Percentiles rank a stretch among this genome's conserved stretches.
Evolutionary conservation across 1,140 invertebrate species (phyloP).

Genomic region (Brevipalpus yothersi): DNA sequence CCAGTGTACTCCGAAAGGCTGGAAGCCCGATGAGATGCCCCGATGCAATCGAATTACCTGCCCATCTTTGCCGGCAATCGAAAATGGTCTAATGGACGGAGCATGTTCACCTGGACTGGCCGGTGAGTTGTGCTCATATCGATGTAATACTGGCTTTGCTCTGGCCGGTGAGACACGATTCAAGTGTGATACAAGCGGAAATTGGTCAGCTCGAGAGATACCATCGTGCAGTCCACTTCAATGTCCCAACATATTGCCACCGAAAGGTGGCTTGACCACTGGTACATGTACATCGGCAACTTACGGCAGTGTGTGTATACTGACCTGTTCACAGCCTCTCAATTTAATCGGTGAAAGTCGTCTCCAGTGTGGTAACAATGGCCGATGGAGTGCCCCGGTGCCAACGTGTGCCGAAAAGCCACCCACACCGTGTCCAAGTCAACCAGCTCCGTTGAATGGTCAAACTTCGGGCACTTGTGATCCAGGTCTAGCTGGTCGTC

Average conservation of each 20-base stretch:
- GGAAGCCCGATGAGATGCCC: background rate
- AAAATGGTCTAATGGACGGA: conserved; percentile 3
- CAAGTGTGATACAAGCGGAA: background rate
- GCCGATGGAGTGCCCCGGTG: conserved; percentile 1
- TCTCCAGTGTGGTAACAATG: background rate
- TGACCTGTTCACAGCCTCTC: conserved; percentile 5
- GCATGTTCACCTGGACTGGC: conserved; percentile 3
- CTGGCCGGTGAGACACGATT: background rate
- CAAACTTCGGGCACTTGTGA: background rate
- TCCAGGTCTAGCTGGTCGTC: background rate
- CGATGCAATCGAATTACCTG: background rate
- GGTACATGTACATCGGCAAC: conserved; percentile 2
- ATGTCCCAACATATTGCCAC: background rate
- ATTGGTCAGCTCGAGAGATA: conserved; percentile 4
- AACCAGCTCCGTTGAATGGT: background rate
- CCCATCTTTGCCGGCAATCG: conserved; percentile 2
- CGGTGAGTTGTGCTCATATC: background rate
- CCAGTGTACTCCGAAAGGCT: background rate
- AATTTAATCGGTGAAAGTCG: conserved; percentile 1
- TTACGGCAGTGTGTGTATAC: conserved; percentile 3
- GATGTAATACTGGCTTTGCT: conserved; percentile 4
- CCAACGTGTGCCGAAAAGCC: conserved; percentile 2
- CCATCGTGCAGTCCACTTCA: conserved; percentile 3
- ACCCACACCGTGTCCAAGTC: background rate
- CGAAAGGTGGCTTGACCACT: background rate